Base-by-base conservation (phyloP, 2,888 invertebrate genomes). In the Chrysolina americana region DNA sequence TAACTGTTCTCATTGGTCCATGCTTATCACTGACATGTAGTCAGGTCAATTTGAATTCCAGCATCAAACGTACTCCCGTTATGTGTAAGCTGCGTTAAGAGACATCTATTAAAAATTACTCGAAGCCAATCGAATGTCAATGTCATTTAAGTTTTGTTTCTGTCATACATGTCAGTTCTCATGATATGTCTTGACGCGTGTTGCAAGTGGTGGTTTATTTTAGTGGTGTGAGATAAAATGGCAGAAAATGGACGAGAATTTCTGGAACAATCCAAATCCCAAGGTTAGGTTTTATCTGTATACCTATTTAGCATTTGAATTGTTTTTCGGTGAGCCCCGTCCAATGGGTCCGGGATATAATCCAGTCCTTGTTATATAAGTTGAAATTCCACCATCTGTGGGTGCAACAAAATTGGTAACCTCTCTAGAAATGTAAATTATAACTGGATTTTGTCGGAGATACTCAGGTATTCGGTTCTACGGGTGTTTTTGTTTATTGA, bases 241-340 rank as follows among this genome's bases (percentile, higher is more conserved):
- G 87, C 88, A 87, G 88, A 88, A 87, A 88, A 87, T 86, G 87
- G 84, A 85, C 87, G 87, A 85, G 86, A 87, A 81, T 85, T 85
- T 83, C 83, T 82, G 79, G 86, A 87, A 83, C 86, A 87, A 84
- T 81, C 86, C 78, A 88, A 86, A 86, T 84, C 85, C 81, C 81
- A 86, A 86, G 88, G 88, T 88, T 86, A 84, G 86, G 81, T 82
- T 75, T 66, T 79, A 71, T 81, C 74, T 64, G 48, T 72, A 68
- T 66, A 74, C 71, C 44, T 66, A 53, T 47, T n/a, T 70, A 65
- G 21, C 47, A 41, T 65, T 50, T 69, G 62, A 50, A 41, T 64
- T 47, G 65, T 70, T 68, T 63, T 21, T 41, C 64, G 11, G 59
- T 53, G 62, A 59, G 15, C 17, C 53, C n/a, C 79, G 56, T 69